A percentile compares a stretch with the other conserved stretches of the same genome.
These are phyloP conservation scores for Rugalucina vietnamica DNA, from an alignment of 2,888 invertebrate genomes.

Conservation along the genomic window DNA sequence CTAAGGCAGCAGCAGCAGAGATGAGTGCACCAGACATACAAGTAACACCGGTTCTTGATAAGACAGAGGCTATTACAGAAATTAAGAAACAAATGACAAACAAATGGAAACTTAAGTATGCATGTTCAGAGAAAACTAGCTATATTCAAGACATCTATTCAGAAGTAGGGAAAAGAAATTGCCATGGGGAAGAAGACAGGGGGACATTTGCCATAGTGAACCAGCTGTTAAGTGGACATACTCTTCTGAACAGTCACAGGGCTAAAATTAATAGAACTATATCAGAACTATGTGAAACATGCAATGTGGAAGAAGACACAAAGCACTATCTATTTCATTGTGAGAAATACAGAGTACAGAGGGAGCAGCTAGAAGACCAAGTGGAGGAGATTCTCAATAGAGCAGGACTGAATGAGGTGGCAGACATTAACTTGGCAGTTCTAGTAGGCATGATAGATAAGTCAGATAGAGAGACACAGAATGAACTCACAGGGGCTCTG, in stretches of 20 bases:
- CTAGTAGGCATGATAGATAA: background rate
- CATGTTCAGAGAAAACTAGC: background rate
- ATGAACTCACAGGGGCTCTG: background rate
- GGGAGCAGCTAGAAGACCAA: background rate
- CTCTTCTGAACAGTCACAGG: background rate
- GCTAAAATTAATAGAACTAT: background rate
- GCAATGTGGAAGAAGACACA: background rate
- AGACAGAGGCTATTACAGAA: background rate
- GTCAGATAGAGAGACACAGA: background rate
- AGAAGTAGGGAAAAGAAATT: background rate
- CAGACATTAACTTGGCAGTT: background rate
- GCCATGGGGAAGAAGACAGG: background rate
- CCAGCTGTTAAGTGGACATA: background rate
- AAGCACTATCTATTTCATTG: background rate
- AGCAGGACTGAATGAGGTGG: background rate
- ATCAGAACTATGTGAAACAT: background rate
- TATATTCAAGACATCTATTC: background rate
- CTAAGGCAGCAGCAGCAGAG: background rate
- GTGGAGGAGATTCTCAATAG: background rate
- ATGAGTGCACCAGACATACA: background rate
- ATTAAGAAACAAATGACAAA: background rate
- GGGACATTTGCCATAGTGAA: background rate
- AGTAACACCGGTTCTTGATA: background rate
- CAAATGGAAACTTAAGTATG: background rate
- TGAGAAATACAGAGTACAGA: background rate